Percentiles rank a stretch among this genome's conserved stretches.
phyloP scores from a whole-genome alignment of 2,113 vertebrate species.

The Mesocricetus auratus region DNA sequence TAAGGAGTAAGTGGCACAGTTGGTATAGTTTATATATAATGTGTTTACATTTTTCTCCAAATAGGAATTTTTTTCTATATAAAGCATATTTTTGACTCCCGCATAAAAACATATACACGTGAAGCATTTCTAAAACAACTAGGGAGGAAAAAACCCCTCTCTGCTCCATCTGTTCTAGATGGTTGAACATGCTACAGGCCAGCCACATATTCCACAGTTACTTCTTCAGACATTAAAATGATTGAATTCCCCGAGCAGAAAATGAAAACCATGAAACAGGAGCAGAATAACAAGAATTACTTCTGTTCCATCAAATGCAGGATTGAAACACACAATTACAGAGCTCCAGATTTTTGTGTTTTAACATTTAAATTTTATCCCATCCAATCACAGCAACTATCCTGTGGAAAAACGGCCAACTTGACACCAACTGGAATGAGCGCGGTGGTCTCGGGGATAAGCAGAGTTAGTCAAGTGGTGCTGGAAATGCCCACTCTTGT shows the following conservation, averaged over 20 bases:
- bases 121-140: slow-evolving; percentile 29
- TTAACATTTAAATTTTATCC: slow-evolving; percentile 39
- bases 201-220: not conserved
- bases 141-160: not conserved
- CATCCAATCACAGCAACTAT: not conserved
- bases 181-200: not conserved
- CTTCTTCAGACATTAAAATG: slow-evolving; percentile 55
- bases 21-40: not conserved
- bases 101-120: not conserved
- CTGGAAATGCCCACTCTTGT: slow-evolving; percentile 19
- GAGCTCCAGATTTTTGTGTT: slow-evolving; percentile 1
- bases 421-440: slow-evolving; percentile 14
- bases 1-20: not conserved
- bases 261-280: slow-evolving; percentile 61
- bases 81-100: too few relatives aligned
- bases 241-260: slow-evolving; percentile 70
- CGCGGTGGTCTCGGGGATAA: not conserved
- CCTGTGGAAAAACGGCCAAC: not conserved
- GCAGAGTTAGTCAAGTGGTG: not conserved
- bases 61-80: slow-evolving; percentile 47
- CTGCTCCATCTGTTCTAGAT: slow-evolving; percentile 16
- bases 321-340: slow-evolving; percentile 59
- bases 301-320: slow-evolving; percentile 40
- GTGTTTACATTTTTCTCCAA: slow-evolving; percentile 53
- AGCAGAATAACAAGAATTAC: slow-evolving; percentile 51